phyloP scores from a whole-genome alignment of 2,797 vertebrate species.

The Poecilia picta region DNA sequence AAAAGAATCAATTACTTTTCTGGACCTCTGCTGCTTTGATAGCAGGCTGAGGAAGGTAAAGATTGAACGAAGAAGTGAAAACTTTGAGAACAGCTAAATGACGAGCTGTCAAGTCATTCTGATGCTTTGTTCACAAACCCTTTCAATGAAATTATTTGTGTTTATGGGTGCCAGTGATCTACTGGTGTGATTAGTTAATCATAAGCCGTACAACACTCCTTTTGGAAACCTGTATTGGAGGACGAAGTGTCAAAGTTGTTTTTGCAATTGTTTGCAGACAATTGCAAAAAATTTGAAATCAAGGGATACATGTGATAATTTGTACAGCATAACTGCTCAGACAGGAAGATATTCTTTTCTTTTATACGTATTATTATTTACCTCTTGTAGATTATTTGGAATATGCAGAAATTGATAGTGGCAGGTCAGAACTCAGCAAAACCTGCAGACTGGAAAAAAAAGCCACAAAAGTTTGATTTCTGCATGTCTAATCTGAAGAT shows the following conservation, averaged over 20 bases:
- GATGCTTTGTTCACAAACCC: not conserved
- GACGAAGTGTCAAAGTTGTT: not conserved
- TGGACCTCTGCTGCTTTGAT: not conserved
- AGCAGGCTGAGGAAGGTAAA: not conserved
- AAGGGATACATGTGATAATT: too few species aligned
- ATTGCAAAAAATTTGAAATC: too few species aligned
- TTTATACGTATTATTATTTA: not conserved
- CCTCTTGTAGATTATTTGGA: not conserved
- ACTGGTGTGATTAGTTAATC: not conserved
- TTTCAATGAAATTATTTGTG: not conserved
- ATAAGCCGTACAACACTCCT: not conserved
- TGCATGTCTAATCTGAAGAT: not conserved
- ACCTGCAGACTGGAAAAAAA: not conserved
- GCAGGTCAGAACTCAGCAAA: not conserved
- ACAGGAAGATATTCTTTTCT: too few species aligned
- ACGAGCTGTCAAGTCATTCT: not conserved
- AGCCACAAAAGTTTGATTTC: not conserved
- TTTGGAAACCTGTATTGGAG: not conserved
- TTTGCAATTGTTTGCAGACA: too few species aligned
- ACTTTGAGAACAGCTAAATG: not conserved
- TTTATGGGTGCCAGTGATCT: not conserved
- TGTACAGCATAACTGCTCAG: too few species aligned
- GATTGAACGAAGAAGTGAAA: not conserved
- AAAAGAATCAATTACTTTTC: too few species aligned
- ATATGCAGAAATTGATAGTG: not conserved